These are phyloP conservation scores for Apodemia hepburni DNA, from an alignment of 2,888 invertebrate species.

Conservation along the genomic window DNA sequence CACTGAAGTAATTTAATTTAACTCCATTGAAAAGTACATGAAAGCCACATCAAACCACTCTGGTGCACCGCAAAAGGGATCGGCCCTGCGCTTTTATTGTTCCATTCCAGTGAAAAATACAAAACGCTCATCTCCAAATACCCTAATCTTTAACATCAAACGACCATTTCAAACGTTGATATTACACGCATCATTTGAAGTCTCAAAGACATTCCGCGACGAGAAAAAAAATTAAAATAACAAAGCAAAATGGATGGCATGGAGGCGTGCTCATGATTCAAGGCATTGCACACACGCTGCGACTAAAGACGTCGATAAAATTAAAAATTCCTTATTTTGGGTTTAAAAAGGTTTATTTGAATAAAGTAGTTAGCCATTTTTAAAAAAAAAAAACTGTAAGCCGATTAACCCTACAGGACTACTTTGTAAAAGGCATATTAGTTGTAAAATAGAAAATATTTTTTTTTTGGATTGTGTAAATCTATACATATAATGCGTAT, in stretches of 20 bases:
- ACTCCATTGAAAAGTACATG: slow-evolving; percentile 23
- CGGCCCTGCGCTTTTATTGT: slow-evolving; percentile 51
- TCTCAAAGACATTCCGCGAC: slow-evolving; percentile 74
- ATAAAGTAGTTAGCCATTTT: too few species aligned
- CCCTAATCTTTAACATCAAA: slow-evolving; percentile 63
- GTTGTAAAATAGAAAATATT: too few species aligned
- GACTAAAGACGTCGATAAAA: slow-evolving; percentile 46
- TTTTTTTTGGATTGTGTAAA: too few species aligned
- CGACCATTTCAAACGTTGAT: slow-evolving; percentile 63
- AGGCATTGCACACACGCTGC: slow-evolving; percentile 35
- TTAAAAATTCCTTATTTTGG: slow-evolving; percentile 61
- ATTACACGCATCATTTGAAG: slow-evolving; percentile 77
- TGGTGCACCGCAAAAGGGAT: slow-evolving; percentile 51
- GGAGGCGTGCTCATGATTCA: slow-evolving; percentile 46
- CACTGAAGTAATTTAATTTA: not conserved
- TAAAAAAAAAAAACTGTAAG: too few species aligned
- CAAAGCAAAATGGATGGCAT: slow-evolving; percentile 55
- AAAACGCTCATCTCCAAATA: slow-evolving; percentile 55
- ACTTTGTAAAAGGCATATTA: too few species aligned
- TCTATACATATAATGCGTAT: too few species aligned
- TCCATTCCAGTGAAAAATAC: slow-evolving; percentile 62
- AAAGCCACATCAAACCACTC: slow-evolving; percentile 38
- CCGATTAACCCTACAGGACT: too few species aligned
- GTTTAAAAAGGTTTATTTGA: too few species aligned
- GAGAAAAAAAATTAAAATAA: slow-evolving; percentile 75